phyloP scores from a whole-genome alignment of 2,113 vertebrate genomes.

The Thryonomys swinderianus region DNA sequence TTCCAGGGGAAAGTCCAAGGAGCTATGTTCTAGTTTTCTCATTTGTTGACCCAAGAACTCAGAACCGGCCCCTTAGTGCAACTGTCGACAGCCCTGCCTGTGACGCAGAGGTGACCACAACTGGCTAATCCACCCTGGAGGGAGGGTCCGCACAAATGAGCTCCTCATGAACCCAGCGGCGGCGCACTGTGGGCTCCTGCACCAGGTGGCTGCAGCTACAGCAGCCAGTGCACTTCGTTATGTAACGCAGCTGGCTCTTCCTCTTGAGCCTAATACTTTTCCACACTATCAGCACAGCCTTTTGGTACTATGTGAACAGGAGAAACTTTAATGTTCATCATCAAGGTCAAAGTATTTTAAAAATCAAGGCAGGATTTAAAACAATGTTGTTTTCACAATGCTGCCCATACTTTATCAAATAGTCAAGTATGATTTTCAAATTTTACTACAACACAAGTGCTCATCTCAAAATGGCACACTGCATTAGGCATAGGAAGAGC shows the following conservation, averaged over 20 bases:
- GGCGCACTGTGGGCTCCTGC: not conserved
- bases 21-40: not conserved
- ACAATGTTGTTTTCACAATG: not conserved
- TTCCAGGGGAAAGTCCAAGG: not conserved
- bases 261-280: not conserved
- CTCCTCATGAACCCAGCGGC: not conserved
- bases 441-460: not conserved
- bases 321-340: not conserved
- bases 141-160: not conserved
- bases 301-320: not conserved
- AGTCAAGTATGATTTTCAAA: not conserved
- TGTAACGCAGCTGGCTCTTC: not conserved
- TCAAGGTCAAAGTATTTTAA: not conserved
- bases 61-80: not conserved
- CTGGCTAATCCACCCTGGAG: not conserved
- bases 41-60: not conserved
- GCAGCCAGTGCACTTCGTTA: not conserved
- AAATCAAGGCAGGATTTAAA: slow-evolving; percentile 21
- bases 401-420: not conserved
- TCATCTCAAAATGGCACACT: not conserved
- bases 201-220: not conserved
- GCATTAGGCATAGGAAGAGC: not conserved
- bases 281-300: not conserved
- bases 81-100: not conserved
- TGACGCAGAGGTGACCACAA: not conserved